Evolutionary conservation across 1,140 invertebrate genomes (phyloP).

Genomic region (Odontomachus brunneus): DNA sequence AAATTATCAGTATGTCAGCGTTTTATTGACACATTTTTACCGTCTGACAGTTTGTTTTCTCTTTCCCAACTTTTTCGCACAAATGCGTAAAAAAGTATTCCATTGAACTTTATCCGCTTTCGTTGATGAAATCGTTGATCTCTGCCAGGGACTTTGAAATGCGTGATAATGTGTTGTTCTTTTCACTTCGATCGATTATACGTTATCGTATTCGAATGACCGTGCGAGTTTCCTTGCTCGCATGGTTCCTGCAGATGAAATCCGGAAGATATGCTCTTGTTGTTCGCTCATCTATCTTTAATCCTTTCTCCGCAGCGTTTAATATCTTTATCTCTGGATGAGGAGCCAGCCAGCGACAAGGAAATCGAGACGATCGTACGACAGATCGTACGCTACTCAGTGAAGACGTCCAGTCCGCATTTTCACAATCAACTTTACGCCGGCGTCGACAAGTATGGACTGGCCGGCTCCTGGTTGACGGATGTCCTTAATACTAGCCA

Average conservation of each 20-base stretch:
- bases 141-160: constrained; percentile 4
- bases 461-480: constrained; percentile 91
- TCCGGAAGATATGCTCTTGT: background rate
- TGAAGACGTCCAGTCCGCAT: constrained; percentile 90
- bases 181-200: background rate
- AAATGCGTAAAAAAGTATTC: no score
- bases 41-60: no score
- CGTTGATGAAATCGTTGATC: background rate
- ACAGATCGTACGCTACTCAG: constrained; percentile 88
- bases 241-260: background rate
- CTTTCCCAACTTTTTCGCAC: no score
- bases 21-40: no score
- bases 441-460: constrained; percentile 90
- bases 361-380: constrained; percentile 86
- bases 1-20: no score
- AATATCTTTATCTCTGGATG: constrained; percentile 85
- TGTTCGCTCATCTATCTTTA: no score
- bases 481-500: constrained; percentile 92
- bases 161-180: background rate
- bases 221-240: background rate
- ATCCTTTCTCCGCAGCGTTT: constrained; percentile 78
- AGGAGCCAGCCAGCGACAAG: constrained; percentile 81
- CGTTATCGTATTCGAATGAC: background rate
- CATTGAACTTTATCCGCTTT: background rate
- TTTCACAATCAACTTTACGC: constrained; percentile 93